Base-by-base conservation (phyloP, 2,797 vertebrate genomes). In the Phalloptychus januarius region DNA sequence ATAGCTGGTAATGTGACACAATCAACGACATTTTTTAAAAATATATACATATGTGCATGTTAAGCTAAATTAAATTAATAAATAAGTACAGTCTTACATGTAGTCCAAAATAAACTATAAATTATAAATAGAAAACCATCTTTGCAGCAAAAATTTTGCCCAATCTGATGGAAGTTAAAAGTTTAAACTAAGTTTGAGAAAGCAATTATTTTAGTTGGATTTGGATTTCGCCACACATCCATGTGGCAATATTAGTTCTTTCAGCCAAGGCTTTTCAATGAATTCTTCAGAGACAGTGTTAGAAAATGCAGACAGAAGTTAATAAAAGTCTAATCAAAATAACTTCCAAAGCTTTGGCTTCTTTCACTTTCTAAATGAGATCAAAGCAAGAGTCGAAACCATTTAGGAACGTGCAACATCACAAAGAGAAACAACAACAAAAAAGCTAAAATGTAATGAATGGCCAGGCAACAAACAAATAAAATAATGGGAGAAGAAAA, bases 291-390 rank as follows among this genome's bases (percentile, higher is more conserved):
- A 94, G 93, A 88, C 77, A 15, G 86, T n/a, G 87, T 92, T 93
- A 87, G 87, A 79, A 88, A 75, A 87, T 72, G 40, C 77, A 83
- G 86, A 87, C 89, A 88, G 86, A 94, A 93, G 92, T 93, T 89
- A 92, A 94, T 94, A 92, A 92, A 93, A 95, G 90, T 94, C 92
- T 94, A 91, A 94, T 94, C 91, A 93, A 93, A 95, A 93, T 89
- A 95, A 95, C 94, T 95, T 95, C 92, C 95, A 95, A 93, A 93
- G 93, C 94, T 89, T 92, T 88, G 87, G 85, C 90, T 92, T 91
- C 89, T 93, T 85, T 91, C 84, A 89, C 90, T 93, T 92, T 95
- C 86, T 93, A 93, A 94, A 95, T 92, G 92, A 94, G 93, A 96
- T 96, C 95, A 96, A 96, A 96, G 94, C 85, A 69, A 84, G 85